A percentile compares a stretch with the other conserved stretches of the same genome.
phyloP scores from a whole-genome alignment of 2,797 vertebrate genomes.

The Myotis pilosus region DNA sequence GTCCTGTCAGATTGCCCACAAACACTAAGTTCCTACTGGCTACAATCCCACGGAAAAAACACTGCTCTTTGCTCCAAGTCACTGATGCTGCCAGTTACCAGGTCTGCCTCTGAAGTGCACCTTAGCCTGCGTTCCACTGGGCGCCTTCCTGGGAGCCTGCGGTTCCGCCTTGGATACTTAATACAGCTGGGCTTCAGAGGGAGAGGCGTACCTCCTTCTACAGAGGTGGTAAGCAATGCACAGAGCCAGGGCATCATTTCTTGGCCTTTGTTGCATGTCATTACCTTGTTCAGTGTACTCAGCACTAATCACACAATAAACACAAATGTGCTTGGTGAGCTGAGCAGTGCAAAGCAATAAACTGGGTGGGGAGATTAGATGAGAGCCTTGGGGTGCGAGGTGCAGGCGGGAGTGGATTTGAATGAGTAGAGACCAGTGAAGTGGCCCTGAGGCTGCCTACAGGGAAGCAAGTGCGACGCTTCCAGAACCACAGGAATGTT shows the following conservation, averaged over 20 bases:
- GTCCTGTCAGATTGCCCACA: background rate
- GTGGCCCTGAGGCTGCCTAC: background rate
- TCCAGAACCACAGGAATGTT: background rate
- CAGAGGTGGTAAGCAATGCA: background rate
- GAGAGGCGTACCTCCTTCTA: background rate
- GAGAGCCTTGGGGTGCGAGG: constrained; percentile 71
- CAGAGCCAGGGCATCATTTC: constrained; percentile 14
- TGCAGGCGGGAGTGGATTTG: constrained; percentile 55
- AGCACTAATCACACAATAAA: constrained; percentile 81
- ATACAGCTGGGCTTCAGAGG: background rate
- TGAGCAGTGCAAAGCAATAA: constrained; percentile 82
- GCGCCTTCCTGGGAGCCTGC: background rate
- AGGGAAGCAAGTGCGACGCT: background rate
- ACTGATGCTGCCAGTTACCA: background rate
- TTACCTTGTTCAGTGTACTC: constrained; percentile 79
- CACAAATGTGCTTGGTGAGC: constrained; percentile 79
- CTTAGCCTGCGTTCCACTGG: background rate
- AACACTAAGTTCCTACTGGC: background rate
- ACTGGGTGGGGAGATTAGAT: constrained; percentile 78
- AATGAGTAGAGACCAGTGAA: background rate
- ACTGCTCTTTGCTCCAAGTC: background rate
- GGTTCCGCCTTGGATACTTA: background rate
- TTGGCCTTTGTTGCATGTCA: constrained; percentile 67
- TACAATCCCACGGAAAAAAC: background rate
- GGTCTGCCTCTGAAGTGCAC: background rate